phyloP scores from a whole-genome alignment of 2,113 vertebrate species.

The Eublepharis macularius region DNA sequence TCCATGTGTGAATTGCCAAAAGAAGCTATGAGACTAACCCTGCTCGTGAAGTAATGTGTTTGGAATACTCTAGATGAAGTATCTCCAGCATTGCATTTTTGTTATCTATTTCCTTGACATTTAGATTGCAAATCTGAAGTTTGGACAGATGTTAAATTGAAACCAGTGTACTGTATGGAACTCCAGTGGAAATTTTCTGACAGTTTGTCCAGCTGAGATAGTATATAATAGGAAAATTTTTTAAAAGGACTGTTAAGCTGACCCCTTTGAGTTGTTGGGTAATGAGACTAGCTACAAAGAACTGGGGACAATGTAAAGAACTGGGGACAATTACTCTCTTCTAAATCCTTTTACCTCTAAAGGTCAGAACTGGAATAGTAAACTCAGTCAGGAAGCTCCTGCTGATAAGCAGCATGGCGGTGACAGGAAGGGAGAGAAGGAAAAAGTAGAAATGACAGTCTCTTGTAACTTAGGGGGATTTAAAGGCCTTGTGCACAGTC shows the following conservation, averaged over 20 bases:
- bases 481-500: background rate
- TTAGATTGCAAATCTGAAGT: background rate
- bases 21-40: no score
- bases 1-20: no score
- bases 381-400: constrained; percentile 13
- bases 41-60: background rate
- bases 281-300: background rate
- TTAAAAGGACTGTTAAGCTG: background rate
- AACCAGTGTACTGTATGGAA: rapidly evolving
- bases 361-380: background rate
- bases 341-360: constrained; percentile 2
- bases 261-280: background rate
- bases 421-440: background rate
- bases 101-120: background rate
- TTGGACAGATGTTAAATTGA: constrained; percentile 1
- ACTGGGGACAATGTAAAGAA: background rate
- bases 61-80: background rate
- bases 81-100: background rate
- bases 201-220: constrained; percentile 13
- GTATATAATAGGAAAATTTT: background rate
- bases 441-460: constrained; percentile 9
- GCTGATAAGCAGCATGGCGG: constrained; percentile 10
- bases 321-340: background rate
- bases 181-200: background rate
- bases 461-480: background rate